Evolutionary conservation across 2,888 invertebrate genomes (phyloP), one percentile per base, ranked within the genome.

Genomic region (Cheilosia vernalis): DNA sequence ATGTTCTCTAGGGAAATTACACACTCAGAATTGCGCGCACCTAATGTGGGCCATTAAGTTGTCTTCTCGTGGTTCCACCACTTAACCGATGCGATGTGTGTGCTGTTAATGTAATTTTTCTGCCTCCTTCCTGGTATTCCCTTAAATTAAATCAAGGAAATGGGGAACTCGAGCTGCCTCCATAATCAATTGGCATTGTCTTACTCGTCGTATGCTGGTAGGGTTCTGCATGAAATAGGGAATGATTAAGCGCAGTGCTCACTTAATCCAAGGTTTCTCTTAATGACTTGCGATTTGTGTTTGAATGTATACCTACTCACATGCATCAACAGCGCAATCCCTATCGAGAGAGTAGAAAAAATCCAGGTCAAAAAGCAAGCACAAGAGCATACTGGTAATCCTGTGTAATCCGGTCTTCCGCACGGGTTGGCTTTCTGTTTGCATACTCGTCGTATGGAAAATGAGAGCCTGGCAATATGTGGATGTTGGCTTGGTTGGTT

Each of bases 361-460:
- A 85, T 81, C 15, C 76, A 81, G 85, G 85, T 81, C 85, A 85
- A 81, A 85, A 72, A 67, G 76, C 81, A 81, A 63, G 61, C 81
- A 78, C 77, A 84, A 70, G 49, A 53, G 64, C 64, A 66, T 69
- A 44, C 47, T 64, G 30, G 42, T 80, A 85, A 85, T 81, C 77
- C 85, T 66, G 60, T 85, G 76, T 85, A 85, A 85, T 85, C 85
- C 85, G 67, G 85, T 85, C 81, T 85, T 81, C 61, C 49, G 53
- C 80, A 67, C 64, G 80, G 55, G 56, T 77, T 58, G 72, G 4
- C 47, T 49, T 49, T 53, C 55, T 47, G 44, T 53, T 37, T 37
- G 37, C 37, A 37, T 37, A 13, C 37, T 1, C 37, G 13, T 37
- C 10, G 27, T 56, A 30, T 4, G 19, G 27, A 81, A 72, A 80